Evolutionary conservation across 2,113 vertebrate genomes (phyloP).

Genomic region (Zapornia atra): DNA sequence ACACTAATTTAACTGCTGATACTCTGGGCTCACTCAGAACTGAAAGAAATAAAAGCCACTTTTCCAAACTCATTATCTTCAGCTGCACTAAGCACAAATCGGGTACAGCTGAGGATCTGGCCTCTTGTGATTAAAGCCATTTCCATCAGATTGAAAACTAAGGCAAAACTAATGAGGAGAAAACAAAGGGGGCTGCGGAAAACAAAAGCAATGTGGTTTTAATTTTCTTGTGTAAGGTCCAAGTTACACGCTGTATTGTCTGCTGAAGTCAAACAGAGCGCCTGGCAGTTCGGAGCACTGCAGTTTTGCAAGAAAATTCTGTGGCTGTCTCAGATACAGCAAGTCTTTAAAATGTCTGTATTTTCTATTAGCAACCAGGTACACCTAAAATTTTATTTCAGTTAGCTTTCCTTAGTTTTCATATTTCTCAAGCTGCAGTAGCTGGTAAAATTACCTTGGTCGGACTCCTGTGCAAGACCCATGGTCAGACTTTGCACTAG

Average conservation of each 20-base stretch:
- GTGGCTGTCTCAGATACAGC: neutral
- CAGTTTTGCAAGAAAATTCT: neutral
- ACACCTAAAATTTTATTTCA: neutral
- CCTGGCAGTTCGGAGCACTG: neutral
- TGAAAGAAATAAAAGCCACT: neutral
- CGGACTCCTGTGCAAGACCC: neutral
- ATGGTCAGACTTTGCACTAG: accelerated
- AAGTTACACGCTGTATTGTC: neutral
- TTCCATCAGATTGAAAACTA: neutral
- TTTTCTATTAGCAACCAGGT: neutral
- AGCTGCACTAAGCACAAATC: neutral
- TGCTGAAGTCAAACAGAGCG: neutral
- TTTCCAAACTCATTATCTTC: neutral
- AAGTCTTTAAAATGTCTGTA: neutral
- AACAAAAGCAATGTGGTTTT: conserved; percentile 37
- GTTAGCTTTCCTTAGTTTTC: neutral
- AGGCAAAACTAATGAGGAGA: conserved; percentile 16
- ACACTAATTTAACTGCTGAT: neutral
- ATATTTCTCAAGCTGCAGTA: neutral
- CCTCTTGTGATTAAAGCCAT: conserved; percentile 13
- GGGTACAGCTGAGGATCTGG: neutral
- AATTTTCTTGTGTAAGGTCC: conserved; percentile 7
- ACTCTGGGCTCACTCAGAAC: neutral
- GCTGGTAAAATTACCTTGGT: neutral
- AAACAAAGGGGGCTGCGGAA: neutral